Base-by-base conservation (phyloP, 1,140 invertebrate genomes). In the Psix sp. region DNA sequence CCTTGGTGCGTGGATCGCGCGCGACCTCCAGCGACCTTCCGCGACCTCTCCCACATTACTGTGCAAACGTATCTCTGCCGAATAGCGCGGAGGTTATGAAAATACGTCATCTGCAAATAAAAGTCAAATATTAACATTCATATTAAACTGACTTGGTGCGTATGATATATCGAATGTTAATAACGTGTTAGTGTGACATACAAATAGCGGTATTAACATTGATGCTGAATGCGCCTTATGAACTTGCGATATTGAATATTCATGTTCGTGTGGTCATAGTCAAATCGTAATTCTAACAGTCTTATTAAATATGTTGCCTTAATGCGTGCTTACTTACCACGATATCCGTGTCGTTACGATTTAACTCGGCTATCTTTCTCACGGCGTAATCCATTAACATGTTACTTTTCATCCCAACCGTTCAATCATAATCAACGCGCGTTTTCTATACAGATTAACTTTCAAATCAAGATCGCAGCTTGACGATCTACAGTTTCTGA, bases 1-100 rank as follows among this genome's bases (percentile, higher is more conserved):
- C 76, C 72, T 72, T 73, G 74, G 77, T 79, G 76, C 77, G 78
- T 79, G 77, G 60, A 70, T 80, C 62, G 77, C 66, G 62, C 67
- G 46, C 76, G 76, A 77, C 76, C 78, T 72, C 77, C 24, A 46
- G 48, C 75, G 74, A 79, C 80, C 80, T 68, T 35, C 42, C 39
- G 42, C 80, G 80, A 82, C 80, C 80, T 82, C 80, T 82, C 80
- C 76, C 80, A 80, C 79, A 80, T 80, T 82, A 80, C 76, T 72
- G 66, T 80, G 74, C 78, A 79, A 68, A 75, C 80, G 79, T 71
- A 72, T 75, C 70, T 49, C 31, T 52, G 43, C 29, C 52, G 52
- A 59, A 6, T 39, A 6, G 56, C 48, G 33, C 35, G 62, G 48
- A 63, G 51, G 36, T 57, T 51, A 73, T 73, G 52, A 60, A 73